These are phyloP conservation scores for Stenichneumon culpator DNA, from an alignment of 2,888 invertebrate genomes.

Conservation along the genomic window DNA sequence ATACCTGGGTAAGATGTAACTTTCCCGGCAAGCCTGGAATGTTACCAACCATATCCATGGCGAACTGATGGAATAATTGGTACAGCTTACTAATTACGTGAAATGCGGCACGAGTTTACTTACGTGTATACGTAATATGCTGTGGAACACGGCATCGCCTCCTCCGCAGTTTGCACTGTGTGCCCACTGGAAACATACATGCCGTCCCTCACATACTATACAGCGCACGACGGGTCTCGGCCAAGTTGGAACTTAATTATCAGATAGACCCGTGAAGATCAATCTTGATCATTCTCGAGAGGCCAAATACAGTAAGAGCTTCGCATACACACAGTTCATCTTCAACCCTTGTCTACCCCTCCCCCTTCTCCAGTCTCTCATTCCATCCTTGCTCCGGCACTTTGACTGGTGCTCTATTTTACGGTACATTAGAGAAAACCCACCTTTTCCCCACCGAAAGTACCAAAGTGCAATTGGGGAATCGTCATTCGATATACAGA, in stretches of 20 bases:
- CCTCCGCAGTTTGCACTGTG: constrained; percentile 7
- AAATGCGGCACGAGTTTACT: constrained; percentile 32
- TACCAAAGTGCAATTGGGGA: constrained; percentile 24
- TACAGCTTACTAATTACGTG: constrained; percentile 75
- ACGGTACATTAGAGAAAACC: constrained; percentile 9
- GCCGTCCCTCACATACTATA: constrained; percentile 53
- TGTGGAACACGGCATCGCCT: not conserved
- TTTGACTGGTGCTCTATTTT: constrained; percentile 30
- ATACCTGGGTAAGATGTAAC: constrained; percentile 86
- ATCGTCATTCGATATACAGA: constrained; percentile 32
- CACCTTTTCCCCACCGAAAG: not conserved
- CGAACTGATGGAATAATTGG: constrained; percentile 89
- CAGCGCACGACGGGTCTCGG: constrained; percentile 57
- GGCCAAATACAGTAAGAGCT: constrained; percentile 6
- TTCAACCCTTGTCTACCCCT: constrained; percentile 9
- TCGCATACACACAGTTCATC: constrained; percentile 14
- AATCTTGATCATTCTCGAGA: constrained; percentile 69
- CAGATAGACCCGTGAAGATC: constrained; percentile 77
- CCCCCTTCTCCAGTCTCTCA: not conserved
- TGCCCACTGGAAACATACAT: constrained; percentile 74
- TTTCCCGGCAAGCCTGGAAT: constrained; percentile 89
- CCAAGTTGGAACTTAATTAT: constrained; percentile 78
- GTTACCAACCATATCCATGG: constrained; percentile 88
- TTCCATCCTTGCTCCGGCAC: constrained; percentile 18
- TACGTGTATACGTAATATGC: not conserved